Base-by-base conservation (phyloP, 2,113 vertebrate genomes). In the Gnathonemus echidnorhynchus region DNA sequence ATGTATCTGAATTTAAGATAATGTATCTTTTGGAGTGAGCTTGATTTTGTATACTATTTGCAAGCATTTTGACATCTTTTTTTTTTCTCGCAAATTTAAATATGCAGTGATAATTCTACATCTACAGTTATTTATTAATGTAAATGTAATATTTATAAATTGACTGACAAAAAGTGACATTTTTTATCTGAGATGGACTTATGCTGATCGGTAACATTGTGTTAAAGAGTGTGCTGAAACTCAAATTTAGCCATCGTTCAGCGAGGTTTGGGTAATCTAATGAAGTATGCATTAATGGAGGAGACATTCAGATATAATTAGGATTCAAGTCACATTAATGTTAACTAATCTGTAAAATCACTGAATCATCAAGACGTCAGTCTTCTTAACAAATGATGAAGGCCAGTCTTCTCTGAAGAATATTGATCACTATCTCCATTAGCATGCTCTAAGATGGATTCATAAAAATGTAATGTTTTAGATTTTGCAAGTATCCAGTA, bases 341-440 rank as follows among this genome's bases (percentile, higher is more conserved):
- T 80, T 80, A 80, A 80, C 74, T 80, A 42, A 80, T 80, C 74
- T 80, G 74, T 80, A 80, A 80, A 42, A 80, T 80, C 74, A 80
- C 35, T 80, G 74, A 80, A 19, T 80, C 74, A 42, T 80, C 74
- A 42, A 80, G 35, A 80, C 74, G 17, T 39, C 74, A 42, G 74
- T 35, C 15, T 42, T 80, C 74, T 80, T 80, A 80, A 80, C 35
- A 80, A 80, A 39, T 42, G 74, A 80, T 80, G 31, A 80, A 70
- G 74, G 74, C 15, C 74, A 42, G 17, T 80, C 74, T 80, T 13
- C 39, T 42, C 74, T 80, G 74, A 80, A 19, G 31, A 80, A 80
- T 19, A 80, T 77, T 39, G 70, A 77, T 80, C 74, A 80, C 35
- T 39, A 31, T 80, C 17, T 39, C 35, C 74, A 80, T 80, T 80